Conservation (phyloP, 2,113 vertebrate species). For the Erpornis zantholeuca region DNA sequence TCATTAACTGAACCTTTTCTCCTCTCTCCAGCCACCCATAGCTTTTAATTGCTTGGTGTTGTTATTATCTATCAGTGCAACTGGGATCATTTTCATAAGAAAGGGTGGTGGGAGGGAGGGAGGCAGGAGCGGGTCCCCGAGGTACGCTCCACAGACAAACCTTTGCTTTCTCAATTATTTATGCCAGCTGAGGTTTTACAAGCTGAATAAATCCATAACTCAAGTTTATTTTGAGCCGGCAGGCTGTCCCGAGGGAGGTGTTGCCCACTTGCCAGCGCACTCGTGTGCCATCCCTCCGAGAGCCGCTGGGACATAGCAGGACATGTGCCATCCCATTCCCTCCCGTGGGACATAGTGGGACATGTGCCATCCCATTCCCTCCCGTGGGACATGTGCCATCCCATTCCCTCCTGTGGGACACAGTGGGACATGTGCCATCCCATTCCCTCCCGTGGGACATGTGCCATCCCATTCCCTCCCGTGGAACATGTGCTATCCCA, state of each 20-base stretch:
- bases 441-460: too few relatives aligned
- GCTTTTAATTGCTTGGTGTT: conserved; percentile 93
- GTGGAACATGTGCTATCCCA: too few relatives aligned
- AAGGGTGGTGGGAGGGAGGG: conserved; percentile 72
- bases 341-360: too few relatives aligned
- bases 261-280: conserved; percentile 72
- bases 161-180: conserved; percentile 87
- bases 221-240: conserved; percentile 78
- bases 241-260: conserved; percentile 58
- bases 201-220: conserved; percentile 86
- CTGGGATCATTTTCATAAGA: conserved; percentile 86
- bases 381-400: too few relatives aligned
- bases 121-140: conserved; percentile 73
- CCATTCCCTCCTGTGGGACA: too few relatives aligned
- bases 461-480: too few relatives aligned
- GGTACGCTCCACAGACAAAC: conserved; percentile 77
- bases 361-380: too few relatives aligned
- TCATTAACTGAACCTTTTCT: conserved; percentile 95
- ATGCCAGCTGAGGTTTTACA: conserved; percentile 85
- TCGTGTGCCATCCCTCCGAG: conserved; percentile 39
- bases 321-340: conserved; percentile 71
- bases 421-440: too few relatives aligned
- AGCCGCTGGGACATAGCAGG: conserved; percentile 57
- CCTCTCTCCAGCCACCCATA: conserved; percentile 86
- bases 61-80: conserved; percentile 89